A percentile compares a stretch with the other conserved stretches of the same genome.
These are phyloP conservation scores for Guaruba guarouba DNA, from an alignment of 2,113 vertebrate species.

Conservation along the genomic window DNA sequence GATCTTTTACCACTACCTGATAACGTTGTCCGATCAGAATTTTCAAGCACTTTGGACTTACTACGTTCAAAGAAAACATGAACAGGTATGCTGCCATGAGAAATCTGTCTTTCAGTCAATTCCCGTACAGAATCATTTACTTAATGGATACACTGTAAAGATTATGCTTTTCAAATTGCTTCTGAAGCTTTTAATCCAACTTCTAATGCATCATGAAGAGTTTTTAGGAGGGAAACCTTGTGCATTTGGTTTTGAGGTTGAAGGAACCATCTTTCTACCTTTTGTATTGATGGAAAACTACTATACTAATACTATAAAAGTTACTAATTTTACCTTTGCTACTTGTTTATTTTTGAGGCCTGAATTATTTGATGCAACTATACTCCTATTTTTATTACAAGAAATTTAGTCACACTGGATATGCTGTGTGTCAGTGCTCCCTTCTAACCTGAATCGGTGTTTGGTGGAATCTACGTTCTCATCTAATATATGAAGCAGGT, in stretches of 20 bases:
- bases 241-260: not conserved
- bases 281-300: not conserved
- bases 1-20: not conserved
- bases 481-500: not conserved
- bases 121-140: not conserved
- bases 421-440: not conserved
- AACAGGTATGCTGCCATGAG: not conserved
- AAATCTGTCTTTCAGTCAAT: not conserved
- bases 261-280: not conserved
- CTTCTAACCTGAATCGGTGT: not conserved
- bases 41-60: not conserved
- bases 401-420: not conserved
- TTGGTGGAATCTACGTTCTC: not conserved
- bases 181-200: not conserved
- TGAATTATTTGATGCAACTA: not conserved
- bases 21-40: not conserved
- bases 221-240: not conserved
- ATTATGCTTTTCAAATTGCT: not conserved
- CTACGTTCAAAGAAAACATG: not conserved
- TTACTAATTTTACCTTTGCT: not conserved
- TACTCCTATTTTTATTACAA: not conserved
- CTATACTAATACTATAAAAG: not conserved
- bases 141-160: not conserved
- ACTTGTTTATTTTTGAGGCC: not conserved
- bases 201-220: not conserved